Conservation (phyloP, 2,888 invertebrate genomes). For the Norana najaformis region DNA sequence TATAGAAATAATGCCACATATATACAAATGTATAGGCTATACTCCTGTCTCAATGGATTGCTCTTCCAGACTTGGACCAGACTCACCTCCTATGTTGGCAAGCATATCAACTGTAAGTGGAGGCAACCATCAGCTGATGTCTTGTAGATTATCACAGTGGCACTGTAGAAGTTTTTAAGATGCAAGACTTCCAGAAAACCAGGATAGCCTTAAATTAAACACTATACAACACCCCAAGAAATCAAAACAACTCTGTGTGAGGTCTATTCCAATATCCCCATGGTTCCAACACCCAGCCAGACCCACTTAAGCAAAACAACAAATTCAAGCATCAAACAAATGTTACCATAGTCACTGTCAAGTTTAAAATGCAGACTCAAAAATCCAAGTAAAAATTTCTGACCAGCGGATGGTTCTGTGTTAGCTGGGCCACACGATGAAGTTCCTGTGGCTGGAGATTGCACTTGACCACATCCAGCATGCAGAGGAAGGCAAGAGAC, state of each 20-base stretch:
- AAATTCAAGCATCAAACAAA: not conserved
- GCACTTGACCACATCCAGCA: conserved; percentile 85
- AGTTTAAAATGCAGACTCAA: not conserved
- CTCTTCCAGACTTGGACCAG: too few species aligned
- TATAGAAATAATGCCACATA: not conserved
- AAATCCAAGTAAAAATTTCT: not conserved
- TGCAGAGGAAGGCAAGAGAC: conserved; percentile 89
- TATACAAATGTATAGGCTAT: too few species aligned
- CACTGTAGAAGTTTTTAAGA: too few species aligned
- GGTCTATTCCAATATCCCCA: not conserved
- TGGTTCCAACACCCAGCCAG: not conserved
- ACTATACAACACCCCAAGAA: not conserved
- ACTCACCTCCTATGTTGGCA: too few species aligned
- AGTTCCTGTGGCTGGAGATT: conserved; percentile 51
- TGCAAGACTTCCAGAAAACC: too few species aligned
- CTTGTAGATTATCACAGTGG: too few species aligned
- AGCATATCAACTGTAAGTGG: too few species aligned
- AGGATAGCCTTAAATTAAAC: not conserved
- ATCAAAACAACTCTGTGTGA: not conserved
- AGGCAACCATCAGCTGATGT: too few species aligned
- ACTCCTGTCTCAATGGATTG: too few species aligned
- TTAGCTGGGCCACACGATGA: not conserved
- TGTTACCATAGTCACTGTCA: not conserved
- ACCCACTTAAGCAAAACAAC: too few species aligned
- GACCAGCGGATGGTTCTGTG: not conserved